These are phyloP conservation scores for Dolichomitus sp. DNA, from an alignment of 2,888 invertebrate genomes.

Conservation along the genomic window DNA sequence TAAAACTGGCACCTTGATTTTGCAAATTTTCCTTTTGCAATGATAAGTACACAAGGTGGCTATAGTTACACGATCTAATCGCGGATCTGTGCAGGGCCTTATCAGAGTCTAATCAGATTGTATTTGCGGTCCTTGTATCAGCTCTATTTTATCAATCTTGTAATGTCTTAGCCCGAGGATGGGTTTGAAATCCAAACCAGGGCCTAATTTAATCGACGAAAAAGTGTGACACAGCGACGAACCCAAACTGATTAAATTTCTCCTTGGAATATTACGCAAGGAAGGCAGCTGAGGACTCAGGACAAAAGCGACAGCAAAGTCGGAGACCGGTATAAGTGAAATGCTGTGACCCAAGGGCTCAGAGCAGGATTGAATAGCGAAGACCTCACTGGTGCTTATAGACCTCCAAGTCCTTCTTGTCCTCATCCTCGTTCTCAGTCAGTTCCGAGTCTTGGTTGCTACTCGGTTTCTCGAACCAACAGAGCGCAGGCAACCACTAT, in stretches of 20 bases:
- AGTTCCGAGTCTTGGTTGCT: constrained; percentile 16
- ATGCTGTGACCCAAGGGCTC: constrained; percentile 19
- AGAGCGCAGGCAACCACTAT: constrained; percentile 7
- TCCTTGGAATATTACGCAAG: not conserved
- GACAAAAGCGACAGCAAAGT: not conserved
- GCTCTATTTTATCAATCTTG: too few relatives aligned
- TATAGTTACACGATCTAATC: too few relatives aligned
- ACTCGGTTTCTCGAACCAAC: constrained; percentile 29
- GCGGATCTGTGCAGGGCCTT: too few relatives aligned
- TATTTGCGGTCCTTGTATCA: too few relatives aligned
- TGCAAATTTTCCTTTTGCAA: too few relatives aligned
- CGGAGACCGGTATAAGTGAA: not conserved
- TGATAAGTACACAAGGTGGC: too few relatives aligned
- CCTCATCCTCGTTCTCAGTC: not conserved
- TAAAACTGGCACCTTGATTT: too few relatives aligned
- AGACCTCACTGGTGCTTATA: not conserved
- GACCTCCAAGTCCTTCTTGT: constrained; percentile 30
- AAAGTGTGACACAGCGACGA: too few relatives aligned
- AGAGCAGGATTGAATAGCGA: constrained; percentile 31
- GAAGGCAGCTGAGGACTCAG: not conserved
- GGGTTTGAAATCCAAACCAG: too few relatives aligned
- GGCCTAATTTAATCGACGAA: too few relatives aligned
- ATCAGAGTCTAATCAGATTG: too few relatives aligned
- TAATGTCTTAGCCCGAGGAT: too few relatives aligned
- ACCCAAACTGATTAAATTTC: not conserved